A percentile compares a stretch with the other conserved stretches of the same genome.
Conservation (phyloP, 2,888 invertebrate genomes). For the Ophion ventricosus region DNA sequence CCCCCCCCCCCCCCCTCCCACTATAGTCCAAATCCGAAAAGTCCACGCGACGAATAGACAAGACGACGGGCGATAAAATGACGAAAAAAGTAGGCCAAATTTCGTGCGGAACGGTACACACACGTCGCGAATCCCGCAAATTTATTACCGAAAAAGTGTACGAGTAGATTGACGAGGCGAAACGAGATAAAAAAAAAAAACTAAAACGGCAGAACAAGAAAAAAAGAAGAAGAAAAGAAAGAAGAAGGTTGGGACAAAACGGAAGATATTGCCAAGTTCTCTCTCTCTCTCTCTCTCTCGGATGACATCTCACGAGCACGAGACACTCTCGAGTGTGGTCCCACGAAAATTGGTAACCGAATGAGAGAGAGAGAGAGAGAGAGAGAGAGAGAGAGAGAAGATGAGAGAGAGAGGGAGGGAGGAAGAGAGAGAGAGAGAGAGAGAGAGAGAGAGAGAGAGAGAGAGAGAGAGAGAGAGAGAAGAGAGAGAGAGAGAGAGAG, state of each 20-base stretch:
- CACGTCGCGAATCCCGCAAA: not conserved
- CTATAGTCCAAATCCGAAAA: constrained; percentile 11
- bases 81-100: constrained; percentile 12
- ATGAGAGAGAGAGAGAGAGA: not conserved
- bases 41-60: not conserved
- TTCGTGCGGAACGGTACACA: not conserved
- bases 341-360: not conserved
- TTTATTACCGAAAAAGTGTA: constrained; percentile 2
- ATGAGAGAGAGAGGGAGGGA: too few relatives aligned
- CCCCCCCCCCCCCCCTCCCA: too few relatives aligned
- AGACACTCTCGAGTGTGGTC: constrained; percentile 2
- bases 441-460: not conserved
- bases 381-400: too few relatives aligned
- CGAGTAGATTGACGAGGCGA: constrained; percentile 16
- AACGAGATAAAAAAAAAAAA: not conserved
- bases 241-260: not conserved
- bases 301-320: constrained; percentile 4
- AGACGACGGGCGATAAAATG: not conserved
- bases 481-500: too few relatives aligned
- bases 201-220: not conserved
- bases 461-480: not conserved
- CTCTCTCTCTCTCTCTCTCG: too few relatives aligned
- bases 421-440: too few relatives aligned
- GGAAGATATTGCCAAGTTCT: constrained; percentile 27
- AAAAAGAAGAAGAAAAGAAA: not conserved